Conservation (phyloP, 2,113 vertebrate genomes). For the Carassius gibelio region DNA sequence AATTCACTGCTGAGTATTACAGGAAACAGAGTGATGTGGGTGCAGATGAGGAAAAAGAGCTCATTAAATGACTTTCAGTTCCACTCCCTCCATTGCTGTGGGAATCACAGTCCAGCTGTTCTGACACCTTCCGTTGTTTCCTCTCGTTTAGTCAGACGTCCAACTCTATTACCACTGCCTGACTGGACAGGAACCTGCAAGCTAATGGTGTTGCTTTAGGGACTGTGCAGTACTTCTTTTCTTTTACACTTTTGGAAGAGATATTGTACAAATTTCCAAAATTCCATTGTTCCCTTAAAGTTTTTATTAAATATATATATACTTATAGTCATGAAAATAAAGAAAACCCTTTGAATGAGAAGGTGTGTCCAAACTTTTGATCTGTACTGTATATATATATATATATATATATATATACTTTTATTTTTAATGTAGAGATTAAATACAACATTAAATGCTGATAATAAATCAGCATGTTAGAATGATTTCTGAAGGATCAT, state of each 20-base stretch:
- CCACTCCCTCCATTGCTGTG: conserved; percentile 18
- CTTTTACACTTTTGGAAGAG: background rate
- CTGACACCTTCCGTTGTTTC: conserved; percentile 9
- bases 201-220: conserved; percentile 9
- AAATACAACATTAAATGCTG: too few species aligned
- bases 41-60: conserved; percentile 23
- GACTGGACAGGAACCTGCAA: conserved; percentile 1
- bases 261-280: background rate
- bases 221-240: background rate
- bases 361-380: too few species aligned
- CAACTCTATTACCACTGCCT: conserved; percentile 2
- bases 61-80: conserved; percentile 40
- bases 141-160: conserved; percentile 39
- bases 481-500: too few species aligned
- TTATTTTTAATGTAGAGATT: too few species aligned
- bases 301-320: too few species aligned
- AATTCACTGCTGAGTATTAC: conserved; percentile 14
- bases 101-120: conserved; percentile 50
- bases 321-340: too few species aligned
- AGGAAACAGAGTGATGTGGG: background rate
- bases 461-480: too few species aligned
- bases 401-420: too few species aligned
- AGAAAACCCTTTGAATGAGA: too few species aligned
- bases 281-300: background rate
- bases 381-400: too few species aligned